Evolutionary conservation across 2,888 invertebrate genomes (phyloP), one percentile per base, ranked within the genome.

Genomic region (Harpagoxenus sublaevis): DNA sequence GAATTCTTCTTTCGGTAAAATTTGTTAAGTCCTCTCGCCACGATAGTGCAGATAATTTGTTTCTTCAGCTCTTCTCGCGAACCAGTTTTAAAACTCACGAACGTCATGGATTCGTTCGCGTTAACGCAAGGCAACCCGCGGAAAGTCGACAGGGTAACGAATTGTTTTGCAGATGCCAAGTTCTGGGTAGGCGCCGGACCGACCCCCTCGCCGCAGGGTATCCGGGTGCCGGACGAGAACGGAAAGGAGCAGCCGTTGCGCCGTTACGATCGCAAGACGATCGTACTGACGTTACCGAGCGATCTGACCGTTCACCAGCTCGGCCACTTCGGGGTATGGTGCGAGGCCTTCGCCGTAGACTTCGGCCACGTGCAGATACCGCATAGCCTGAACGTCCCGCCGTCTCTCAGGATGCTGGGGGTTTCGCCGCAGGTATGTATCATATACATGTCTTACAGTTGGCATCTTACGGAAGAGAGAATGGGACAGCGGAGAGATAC

Each of bases 311-410:
- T 99, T 71, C 98, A 98, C 95, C 98, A 99, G 95, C 97, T 99
- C 94, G 98, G 98, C 1, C 98, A 98, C 96, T 98, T 99, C 95
- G 98, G 98, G 39, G 97, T 99, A 86, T 99, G 98, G 98, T 99
- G 99, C 94, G 98, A 98, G 95, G 97, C 98, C 8, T 99, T 98
- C 96, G 97, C 98, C 65, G 98, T 98, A 68, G 98, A 99, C 96
- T 99, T 99, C 94, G 99, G 98, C 0, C 98, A 99, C 95, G 97
- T 98, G 71, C 94, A 96, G 89, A 96, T 99, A 87, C 98, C 98
- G 0, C 96, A 96, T 88, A 96, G 95, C 81, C 95, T 97, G 87
- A 98, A 98, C 95, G 97, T 99, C 68, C 99, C 99, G 62, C 99
- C 99, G 75, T 98, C 98, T 63, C 96, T 98, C 86, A 98, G 97